phyloP scores from a whole-genome alignment of 2,888 invertebrate species.

The Mesorhabditis spiculigera region DNA sequence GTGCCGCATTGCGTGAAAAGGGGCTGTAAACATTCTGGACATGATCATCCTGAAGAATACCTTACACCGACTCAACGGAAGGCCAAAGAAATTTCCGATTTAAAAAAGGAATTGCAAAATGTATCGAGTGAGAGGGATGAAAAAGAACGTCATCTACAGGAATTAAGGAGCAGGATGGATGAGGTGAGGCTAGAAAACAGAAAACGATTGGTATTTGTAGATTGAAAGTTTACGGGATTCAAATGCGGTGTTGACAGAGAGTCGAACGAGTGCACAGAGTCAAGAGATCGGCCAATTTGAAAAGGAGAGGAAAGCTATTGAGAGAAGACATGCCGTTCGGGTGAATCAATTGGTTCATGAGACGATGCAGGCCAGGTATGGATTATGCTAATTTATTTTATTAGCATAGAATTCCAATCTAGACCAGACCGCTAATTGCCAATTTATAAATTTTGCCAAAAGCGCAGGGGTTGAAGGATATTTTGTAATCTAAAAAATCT shows the following conservation, averaged over 20 bases:
- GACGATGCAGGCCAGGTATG: constrained; percentile 44
- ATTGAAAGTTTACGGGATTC: constrained; percentile 37
- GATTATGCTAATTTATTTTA: background rate
- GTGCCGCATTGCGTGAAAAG: constrained; percentile 53
- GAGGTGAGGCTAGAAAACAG: constrained; percentile 35
- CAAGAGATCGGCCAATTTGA: constrained; percentile 22
- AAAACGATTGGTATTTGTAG: constrained; percentile 15
- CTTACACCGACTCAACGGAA: constrained; percentile 55
- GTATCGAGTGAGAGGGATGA: constrained; percentile 41
- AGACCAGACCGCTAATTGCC: no score
- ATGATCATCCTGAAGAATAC: constrained; percentile 39
- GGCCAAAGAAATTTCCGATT: constrained; percentile 32
- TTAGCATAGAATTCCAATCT: no score
- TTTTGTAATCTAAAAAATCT: no score
- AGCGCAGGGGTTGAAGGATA: constrained; percentile 7
- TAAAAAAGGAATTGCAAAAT: constrained; percentile 42
- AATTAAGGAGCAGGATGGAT: constrained; percentile 51
- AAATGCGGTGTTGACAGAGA: constrained; percentile 25
- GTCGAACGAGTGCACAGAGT: constrained; percentile 28
- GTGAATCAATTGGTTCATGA: constrained; percentile 54
- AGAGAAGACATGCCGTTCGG: constrained; percentile 48
- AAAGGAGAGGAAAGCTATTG: constrained; percentile 43
- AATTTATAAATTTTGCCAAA: no score
- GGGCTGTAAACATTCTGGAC: constrained; percentile 46
- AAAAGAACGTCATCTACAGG: constrained; percentile 51